Percentiles rank a stretch among this genome's conserved stretches.
phyloP scores from a whole-genome alignment of 2,888 invertebrate species.

The Rotaria macrura region DNA sequence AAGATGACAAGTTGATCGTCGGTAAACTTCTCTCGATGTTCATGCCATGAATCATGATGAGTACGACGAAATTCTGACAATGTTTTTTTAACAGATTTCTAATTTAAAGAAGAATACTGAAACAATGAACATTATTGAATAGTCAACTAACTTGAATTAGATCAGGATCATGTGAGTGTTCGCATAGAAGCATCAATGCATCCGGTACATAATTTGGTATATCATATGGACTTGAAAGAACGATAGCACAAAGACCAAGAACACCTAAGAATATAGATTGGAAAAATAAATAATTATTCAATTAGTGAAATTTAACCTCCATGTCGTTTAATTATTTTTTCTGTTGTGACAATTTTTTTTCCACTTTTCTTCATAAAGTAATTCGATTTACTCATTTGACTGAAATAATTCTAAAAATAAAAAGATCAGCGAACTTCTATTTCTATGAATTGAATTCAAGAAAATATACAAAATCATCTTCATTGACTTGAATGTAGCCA shows the following conservation, averaged over 20 bases:
- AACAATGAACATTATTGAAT: not conserved
- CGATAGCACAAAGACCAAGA: constrained; percentile 73
- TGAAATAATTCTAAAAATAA: not conserved
- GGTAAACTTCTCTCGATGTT: constrained; percentile 72
- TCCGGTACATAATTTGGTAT: constrained; percentile 67
- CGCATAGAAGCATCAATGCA: constrained; percentile 66
- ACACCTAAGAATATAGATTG: constrained; percentile 55
- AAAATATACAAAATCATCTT: not conserved
- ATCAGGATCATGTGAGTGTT: constrained; percentile 73
- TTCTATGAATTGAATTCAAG: too few relatives aligned
- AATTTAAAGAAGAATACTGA: constrained; percentile 38
- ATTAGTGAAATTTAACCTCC: not conserved
- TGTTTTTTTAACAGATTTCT: constrained; percentile 71
- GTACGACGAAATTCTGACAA: constrained; percentile 79
- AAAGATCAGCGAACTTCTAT: not conserved
- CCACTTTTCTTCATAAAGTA: not conserved
- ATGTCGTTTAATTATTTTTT: not conserved
- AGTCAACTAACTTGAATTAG: constrained; percentile 64
- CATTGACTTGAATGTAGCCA: not conserved
- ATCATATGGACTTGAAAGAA: constrained; percentile 76
- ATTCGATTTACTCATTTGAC: not conserved
- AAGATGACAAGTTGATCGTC: constrained; percentile 74
- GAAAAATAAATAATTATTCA: not conserved
- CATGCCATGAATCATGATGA: constrained; percentile 81
- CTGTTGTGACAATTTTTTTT: not conserved